phyloP scores from a whole-genome alignment of 2,113 vertebrate genomes.

The Menura novaehollandiae region DNA sequence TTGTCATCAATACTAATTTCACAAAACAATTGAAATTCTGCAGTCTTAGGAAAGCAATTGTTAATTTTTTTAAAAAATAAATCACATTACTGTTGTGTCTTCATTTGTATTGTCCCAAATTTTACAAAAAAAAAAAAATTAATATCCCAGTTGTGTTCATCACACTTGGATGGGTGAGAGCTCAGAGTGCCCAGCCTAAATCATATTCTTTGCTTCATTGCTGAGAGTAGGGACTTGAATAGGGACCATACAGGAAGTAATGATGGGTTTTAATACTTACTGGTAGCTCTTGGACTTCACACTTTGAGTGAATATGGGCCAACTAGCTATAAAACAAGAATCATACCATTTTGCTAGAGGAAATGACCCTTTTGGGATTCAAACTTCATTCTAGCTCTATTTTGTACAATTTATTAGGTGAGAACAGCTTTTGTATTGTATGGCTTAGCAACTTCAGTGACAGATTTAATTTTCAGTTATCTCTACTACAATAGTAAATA shows the following conservation, averaged over 20 bases:
- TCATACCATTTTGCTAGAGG: background rate
- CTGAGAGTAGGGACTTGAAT: background rate
- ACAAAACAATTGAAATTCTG: background rate
- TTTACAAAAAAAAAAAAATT: background rate
- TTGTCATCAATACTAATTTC: background rate
- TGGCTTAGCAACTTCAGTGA: slow-evolving; percentile 15
- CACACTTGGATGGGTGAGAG: background rate
- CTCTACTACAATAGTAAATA: slow-evolving; percentile 56
- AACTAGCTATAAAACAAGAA: background rate
- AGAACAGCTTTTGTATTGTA: slow-evolving; percentile 23
- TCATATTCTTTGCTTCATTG: background rate
- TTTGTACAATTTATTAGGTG: slow-evolving; percentile 23
- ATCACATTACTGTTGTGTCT: background rate
- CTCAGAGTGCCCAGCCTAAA: background rate
- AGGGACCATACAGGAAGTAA: background rate
- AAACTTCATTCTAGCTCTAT: slow-evolving; percentile 2
- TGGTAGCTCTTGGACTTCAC: background rate
- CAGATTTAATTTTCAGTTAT: slow-evolving; percentile 66
- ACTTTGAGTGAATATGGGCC: background rate
- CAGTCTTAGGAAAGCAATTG: background rate
- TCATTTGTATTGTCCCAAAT: background rate
- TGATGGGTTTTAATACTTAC: background rate
- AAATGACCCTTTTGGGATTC: slow-evolving; percentile 6
- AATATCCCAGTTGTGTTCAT: background rate
- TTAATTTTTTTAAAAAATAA: background rate